Conservation (phyloP, 1,140 invertebrate species). For the Drosophila nannoptera region DNA sequence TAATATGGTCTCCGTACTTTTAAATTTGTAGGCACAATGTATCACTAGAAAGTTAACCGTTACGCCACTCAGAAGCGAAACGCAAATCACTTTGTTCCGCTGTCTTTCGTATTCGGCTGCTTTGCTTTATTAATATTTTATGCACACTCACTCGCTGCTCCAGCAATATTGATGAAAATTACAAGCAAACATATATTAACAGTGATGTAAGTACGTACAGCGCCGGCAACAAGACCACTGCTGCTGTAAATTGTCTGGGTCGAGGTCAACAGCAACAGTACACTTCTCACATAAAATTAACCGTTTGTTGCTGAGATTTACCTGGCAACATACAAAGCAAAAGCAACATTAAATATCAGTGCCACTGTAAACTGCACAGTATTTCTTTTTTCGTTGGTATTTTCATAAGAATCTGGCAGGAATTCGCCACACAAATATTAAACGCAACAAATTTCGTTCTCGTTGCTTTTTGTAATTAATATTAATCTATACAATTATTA, state of each 20-base stretch:
- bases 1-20: slow-evolving; percentile 34
- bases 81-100: slow-evolving; percentile 4
- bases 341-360: slow-evolving; percentile 6
- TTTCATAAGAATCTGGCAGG: background rate
- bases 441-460: slow-evolving; percentile 10
- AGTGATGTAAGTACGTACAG: slow-evolving; percentile 9
- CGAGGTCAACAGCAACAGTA: slow-evolving; percentile 52
- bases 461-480: slow-evolving; percentile 28
- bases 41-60: slow-evolving; percentile 47
- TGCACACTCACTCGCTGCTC: slow-evolving; percentile 7
- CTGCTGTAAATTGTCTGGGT: slow-evolving; percentile 46
- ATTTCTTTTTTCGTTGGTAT: no score
- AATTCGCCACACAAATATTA: slow-evolving; percentile 13
- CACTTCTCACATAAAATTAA: slow-evolving; percentile 33
- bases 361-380: background rate
- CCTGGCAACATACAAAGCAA: slow-evolving; percentile 31
- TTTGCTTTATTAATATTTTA: slow-evolving; percentile 33
- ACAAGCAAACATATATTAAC: background rate
- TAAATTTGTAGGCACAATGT: slow-evolving; percentile 11
- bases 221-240: slow-evolving; percentile 55
- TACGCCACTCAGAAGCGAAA: slow-evolving; percentile 32
- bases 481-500: slow-evolving; percentile 28
- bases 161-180: background rate
- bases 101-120: slow-evolving; percentile 11
- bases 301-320: slow-evolving; percentile 49